These are phyloP conservation scores for Ammodytes marinus DNA, from an alignment of 2,113 vertebrate species.

Conservation along the genomic window DNA sequence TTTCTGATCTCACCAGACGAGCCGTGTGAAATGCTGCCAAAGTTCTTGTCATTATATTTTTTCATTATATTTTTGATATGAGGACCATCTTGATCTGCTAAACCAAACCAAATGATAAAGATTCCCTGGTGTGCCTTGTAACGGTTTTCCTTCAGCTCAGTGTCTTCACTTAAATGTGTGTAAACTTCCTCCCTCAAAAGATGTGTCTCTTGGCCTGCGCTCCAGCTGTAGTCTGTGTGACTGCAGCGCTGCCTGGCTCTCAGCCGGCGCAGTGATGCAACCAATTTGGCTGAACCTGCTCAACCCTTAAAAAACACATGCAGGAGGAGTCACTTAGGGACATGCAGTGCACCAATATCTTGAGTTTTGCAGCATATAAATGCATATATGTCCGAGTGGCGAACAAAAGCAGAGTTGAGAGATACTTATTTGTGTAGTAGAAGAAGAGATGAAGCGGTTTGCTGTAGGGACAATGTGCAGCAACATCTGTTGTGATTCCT, in stretches of 20 bases:
- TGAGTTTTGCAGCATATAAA: constrained; percentile 19
- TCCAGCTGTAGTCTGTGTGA: constrained; percentile 59
- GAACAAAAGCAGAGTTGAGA: constrained; percentile 31
- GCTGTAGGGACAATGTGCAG: constrained; percentile 37
- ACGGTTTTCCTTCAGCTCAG: constrained; percentile 22
- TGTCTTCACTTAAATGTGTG: constrained; percentile 42
- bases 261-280: constrained; percentile 65
- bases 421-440: constrained; percentile 19
- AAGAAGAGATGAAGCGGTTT: background rate
- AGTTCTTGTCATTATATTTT: background rate
- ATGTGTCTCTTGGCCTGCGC: constrained; percentile 50
- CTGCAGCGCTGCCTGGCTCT: constrained; percentile 53
- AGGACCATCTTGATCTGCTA: constrained; percentile 4
- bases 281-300: constrained; percentile 73
- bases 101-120: background rate
- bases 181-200: constrained; percentile 40
- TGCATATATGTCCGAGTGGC: background rate
- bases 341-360: constrained; percentile 27
- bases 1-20: background rate
- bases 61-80: background rate
- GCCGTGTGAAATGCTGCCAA: background rate
- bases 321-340: constrained; percentile 62
- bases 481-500: constrained; percentile 64
- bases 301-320: constrained; percentile 56
- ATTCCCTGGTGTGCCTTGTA: constrained; percentile 6